Base-by-base conservation (phyloP, 2,888 invertebrate genomes). In the Copidosoma aretas region DNA sequence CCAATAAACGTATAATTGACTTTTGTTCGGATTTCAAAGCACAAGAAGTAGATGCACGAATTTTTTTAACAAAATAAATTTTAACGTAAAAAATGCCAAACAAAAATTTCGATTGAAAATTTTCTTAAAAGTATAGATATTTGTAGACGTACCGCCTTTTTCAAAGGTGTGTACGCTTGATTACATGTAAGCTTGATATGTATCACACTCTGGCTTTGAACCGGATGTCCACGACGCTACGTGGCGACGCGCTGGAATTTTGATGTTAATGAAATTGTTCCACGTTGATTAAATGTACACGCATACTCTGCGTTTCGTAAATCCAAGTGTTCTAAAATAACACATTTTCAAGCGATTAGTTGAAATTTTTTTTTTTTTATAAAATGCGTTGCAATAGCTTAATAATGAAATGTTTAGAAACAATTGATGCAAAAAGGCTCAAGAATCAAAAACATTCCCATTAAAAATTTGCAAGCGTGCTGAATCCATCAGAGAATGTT, bases 161-260 rank as follows among this genome's bases (percentile, higher is more conserved):
- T 15, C 22, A 51, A 43, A 64, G 25, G 41, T 54, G 56, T 19
- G 21, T 25, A 22, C 25, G 49, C 49, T 51, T 52, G 21, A 64
- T 62, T 41, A 53, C 51, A 63, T 57, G n/a, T 56, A 63, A 57
- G 49, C 12, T 62, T 61, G 56, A 68, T 65, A 61, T 60, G 62
- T 71, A 71, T 71, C 71, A 71, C 64, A 68, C 71, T 62, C 61
- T 57, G 43, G 58, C 62, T 65, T 60, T 19, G 25, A 67, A 43
- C 57, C 49, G 43, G 59, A 66, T 63, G 21, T 60, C 14, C 21
- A 10, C 12, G 41, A 51, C 15, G 41, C 52, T 46, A 12, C 15
- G 25, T 39, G 53, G 61, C 52, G 32, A 53, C 43, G 25, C 24
- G 14, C 10, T 49, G 56, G 25, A 62, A 60, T 64, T 61, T 41